These are phyloP conservation scores for Petrocephalus schoutedeni DNA, from an alignment of 2,797 vertebrate species.

Conservation along the genomic window DNA sequence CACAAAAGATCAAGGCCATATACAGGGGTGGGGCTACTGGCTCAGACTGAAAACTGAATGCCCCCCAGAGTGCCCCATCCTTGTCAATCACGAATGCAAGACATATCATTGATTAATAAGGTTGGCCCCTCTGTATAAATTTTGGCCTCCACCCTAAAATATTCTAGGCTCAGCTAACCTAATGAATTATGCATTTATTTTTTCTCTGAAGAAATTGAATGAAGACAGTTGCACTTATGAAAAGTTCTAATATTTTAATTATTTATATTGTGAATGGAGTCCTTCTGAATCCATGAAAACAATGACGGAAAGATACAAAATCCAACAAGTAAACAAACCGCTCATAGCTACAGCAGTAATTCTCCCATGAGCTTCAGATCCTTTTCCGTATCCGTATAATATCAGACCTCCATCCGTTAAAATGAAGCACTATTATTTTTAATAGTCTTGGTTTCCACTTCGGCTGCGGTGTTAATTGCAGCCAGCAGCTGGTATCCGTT, in stretches of 20 bases:
- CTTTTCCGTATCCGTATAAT: not conserved
- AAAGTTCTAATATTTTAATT: not conserved
- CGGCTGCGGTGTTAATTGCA: not conserved
- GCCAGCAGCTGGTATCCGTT: not conserved
- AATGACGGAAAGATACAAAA: not conserved
- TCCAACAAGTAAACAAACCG: not conserved
- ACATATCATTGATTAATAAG: not conserved
- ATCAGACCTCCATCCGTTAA: not conserved
- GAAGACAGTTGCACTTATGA: not conserved
- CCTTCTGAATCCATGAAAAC: not conserved
- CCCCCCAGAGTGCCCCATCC: not conserved
- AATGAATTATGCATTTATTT: not conserved
- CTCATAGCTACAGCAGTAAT: not conserved
- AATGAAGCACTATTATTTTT: not conserved
- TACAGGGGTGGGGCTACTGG: not conserved
- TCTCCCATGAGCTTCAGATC: not conserved
- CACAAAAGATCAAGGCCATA: not conserved
- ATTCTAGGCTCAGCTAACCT: not conserved
- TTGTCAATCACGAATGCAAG: not conserved
- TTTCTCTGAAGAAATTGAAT: not conserved
- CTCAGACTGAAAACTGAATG: not conserved
- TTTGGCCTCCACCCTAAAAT: not conserved
- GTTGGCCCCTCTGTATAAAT: not conserved
- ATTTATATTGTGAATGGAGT: not conserved
- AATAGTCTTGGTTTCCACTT: not conserved